These are phyloP conservation scores for Leucoraja ocellata DNA, from an alignment of 2,797 vertebrate species.

Conservation along the genomic window DNA sequence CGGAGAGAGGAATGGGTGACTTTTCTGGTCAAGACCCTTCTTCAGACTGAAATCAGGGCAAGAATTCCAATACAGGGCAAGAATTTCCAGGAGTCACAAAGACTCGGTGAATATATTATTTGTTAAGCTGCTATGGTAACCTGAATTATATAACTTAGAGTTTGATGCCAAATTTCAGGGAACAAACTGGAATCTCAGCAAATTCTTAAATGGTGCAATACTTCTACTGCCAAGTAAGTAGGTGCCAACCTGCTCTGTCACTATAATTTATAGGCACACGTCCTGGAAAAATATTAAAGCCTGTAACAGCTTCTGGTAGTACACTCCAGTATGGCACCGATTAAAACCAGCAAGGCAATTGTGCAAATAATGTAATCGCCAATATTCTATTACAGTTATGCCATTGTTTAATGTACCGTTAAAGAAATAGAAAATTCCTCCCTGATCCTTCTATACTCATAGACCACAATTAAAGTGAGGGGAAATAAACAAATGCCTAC, in stretches of 20 bases:
- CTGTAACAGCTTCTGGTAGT: not conserved
- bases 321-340: not conserved
- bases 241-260: not conserved
- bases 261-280: not conserved
- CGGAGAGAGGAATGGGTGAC: no score
- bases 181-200: not conserved
- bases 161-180: not conserved
- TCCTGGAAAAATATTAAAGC: not conserved
- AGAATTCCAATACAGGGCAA: not conserved
- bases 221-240: slow-evolving; percentile 5
- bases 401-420: not conserved
- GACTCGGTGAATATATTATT: not conserved
- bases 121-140: not conserved
- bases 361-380: not conserved
- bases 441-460: not conserved
- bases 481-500: not conserved
- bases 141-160: not conserved
- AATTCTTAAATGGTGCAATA: not conserved
- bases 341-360: not conserved
- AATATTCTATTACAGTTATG: not conserved
- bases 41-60: no score
- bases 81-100: not conserved
- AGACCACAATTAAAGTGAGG: not conserved
- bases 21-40: no score
- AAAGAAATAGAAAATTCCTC: not conserved